Percentiles rank a stretch among this genome's conserved stretches.
These are phyloP conservation scores for Pomacea maculata DNA, from an alignment of 1,140 invertebrate genomes.

Conservation along the genomic window DNA sequence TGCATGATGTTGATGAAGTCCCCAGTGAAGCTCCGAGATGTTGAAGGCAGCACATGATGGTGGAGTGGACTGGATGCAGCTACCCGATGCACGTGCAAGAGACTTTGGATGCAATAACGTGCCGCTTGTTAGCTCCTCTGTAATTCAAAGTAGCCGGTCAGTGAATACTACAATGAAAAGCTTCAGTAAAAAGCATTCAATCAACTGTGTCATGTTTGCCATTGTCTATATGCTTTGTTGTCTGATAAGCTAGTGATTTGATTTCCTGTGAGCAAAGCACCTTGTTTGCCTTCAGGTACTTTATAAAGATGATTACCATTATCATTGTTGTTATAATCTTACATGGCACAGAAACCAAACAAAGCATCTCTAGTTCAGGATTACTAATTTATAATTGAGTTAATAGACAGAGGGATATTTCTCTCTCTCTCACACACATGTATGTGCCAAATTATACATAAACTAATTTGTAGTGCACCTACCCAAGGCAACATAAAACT, in stretches of 20 bases:
- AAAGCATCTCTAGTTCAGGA: background rate
- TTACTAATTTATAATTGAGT: too few relatives aligned
- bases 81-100: slow-evolving; percentile 15
- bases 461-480: background rate
- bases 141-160: background rate
- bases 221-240: too few relatives aligned
- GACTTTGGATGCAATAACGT: slow-evolving; percentile 22
- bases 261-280: too few relatives aligned
- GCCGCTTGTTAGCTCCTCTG: slow-evolving; percentile 22
- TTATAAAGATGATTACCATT: too few relatives aligned
- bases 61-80: slow-evolving; percentile 19
- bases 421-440: too few relatives aligned
- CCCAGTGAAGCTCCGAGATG: slow-evolving; percentile 18
- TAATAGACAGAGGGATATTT: too few relatives aligned
- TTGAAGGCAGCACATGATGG: slow-evolving; percentile 27
- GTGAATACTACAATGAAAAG: background rate
- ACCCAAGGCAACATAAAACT: slow-evolving; percentile 24
- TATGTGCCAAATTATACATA: too few relatives aligned
- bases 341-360: background rate
- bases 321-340: too few relatives aligned
- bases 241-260: too few relatives aligned
- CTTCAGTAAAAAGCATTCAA: too few relatives aligned
- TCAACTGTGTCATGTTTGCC: too few relatives aligned
- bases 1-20: slow-evolving; percentile 25
- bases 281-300: too few relatives aligned